phyloP scores from a whole-genome alignment of 2,113 vertebrate genomes.

The Arothron firmamentum region DNA sequence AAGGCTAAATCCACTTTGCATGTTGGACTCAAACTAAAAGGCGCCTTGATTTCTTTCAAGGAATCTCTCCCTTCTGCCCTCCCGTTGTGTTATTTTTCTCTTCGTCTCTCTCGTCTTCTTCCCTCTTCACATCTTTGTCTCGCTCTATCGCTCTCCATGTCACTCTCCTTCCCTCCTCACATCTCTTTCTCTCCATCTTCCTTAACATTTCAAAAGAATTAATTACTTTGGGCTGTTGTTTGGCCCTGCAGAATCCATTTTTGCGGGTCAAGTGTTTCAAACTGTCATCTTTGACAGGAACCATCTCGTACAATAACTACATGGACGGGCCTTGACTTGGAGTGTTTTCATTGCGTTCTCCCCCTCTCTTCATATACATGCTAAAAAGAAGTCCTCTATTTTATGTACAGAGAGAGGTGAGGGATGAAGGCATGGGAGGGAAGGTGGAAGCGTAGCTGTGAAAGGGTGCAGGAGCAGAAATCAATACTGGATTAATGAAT shows the following conservation, averaged over 20 bases:
- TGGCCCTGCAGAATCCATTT: slow-evolving; percentile 76
- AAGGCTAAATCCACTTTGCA: background rate
- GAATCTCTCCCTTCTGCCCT: slow-evolving; percentile 4
- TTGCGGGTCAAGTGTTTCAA: slow-evolving; percentile 78
- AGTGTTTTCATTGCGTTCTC: slow-evolving; percentile 32
- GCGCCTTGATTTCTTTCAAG: background rate
- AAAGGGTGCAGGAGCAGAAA: slow-evolving; percentile 33
- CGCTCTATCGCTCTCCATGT: slow-evolving; percentile 58
- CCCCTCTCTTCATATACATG: slow-evolving; percentile 50
- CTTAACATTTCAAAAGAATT: slow-evolving; percentile 70
- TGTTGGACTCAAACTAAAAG: background rate
- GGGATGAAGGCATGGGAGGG: slow-evolving; percentile 3
- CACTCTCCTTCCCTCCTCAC: slow-evolving; percentile 42
- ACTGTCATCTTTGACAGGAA: slow-evolving; percentile 77
- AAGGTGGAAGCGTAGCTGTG: slow-evolving; percentile 3
- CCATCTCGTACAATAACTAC: slow-evolving; percentile 74
- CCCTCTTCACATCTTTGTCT: slow-evolving; percentile 42
- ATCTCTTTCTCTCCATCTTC: slow-evolving; percentile 64
- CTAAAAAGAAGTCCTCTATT: slow-evolving; percentile 51
- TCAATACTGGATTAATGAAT: slow-evolving; percentile 55
- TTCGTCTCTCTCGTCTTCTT: slow-evolving; percentile 31
- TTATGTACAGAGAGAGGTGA: slow-evolving; percentile 21
- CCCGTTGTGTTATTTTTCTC: slow-evolving; percentile 6
- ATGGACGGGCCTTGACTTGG: slow-evolving; percentile 69
- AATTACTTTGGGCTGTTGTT: slow-evolving; percentile 73